These are phyloP conservation scores for Pegoplata infirma DNA, from an alignment of 2,888 invertebrate species.

Conservation along the genomic window DNA sequence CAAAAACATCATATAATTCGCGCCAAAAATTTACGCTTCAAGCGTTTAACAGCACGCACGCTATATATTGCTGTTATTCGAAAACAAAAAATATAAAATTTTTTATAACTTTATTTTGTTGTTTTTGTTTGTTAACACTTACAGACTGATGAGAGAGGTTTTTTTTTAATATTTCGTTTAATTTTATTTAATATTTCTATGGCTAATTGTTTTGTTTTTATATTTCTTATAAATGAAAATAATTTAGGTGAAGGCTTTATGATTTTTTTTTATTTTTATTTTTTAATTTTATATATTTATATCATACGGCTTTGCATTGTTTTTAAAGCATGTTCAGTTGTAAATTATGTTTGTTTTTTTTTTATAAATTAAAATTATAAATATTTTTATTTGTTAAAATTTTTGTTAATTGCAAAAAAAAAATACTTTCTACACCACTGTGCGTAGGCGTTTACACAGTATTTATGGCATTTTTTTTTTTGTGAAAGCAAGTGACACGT, in stretches of 20 bases:
- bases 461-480: constrained; percentile 4
- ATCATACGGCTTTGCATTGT: background rate
- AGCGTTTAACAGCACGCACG: constrained; percentile 10
- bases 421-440: constrained; percentile 25
- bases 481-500: constrained; percentile 19
- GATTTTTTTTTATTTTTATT: background rate
- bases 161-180: too few relatives aligned
- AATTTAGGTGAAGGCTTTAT: constrained; percentile 34
- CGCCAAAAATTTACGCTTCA: constrained; percentile 42
- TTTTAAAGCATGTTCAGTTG: background rate
- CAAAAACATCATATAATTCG: constrained; percentile 1
- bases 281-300: background rate
- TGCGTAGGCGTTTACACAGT: constrained; percentile 30
- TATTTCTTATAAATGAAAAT: constrained; percentile 1
- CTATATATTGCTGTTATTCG: background rate
- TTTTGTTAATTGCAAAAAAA: too few relatives aligned
- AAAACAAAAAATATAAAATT: too few relatives aligned
- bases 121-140: too few relatives aligned
- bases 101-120: background rate
- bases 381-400: too few relatives aligned
- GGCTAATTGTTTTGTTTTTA: constrained; percentile 29
- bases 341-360: background rate
- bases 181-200: background rate
- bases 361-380: too few relatives aligned
- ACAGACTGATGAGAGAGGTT: too few relatives aligned